Conservation (phyloP, 2,797 vertebrate species). For the Smutsia temminckii region DNA sequence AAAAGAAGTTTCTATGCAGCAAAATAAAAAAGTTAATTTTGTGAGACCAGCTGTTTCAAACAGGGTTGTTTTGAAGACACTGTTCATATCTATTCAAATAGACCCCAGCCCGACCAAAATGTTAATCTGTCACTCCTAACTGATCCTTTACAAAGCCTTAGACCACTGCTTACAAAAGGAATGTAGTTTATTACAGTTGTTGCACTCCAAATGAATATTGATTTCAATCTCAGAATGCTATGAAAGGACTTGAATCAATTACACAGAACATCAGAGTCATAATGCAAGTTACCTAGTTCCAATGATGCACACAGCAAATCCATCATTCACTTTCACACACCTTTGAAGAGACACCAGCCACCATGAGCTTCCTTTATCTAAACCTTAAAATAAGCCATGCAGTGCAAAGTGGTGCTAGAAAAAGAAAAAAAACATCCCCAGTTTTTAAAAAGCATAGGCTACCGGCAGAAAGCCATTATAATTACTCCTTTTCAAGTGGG, state of each 20-base stretch:
- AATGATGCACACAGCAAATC: conserved; percentile 83
- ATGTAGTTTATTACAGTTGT: conserved; percentile 85
- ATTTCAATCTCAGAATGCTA: conserved; percentile 86
- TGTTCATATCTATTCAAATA: conserved; percentile 74
- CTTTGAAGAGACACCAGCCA: conserved; percentile 77
- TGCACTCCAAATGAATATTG: conserved; percentile 87
- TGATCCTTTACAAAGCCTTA: conserved; percentile 78
- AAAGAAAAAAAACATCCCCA: conserved; percentile 78
- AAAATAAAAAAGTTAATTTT: conserved; percentile 66
- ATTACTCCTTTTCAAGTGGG: conserved; percentile 85
- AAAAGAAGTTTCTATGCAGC: conserved; percentile 50
- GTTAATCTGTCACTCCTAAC: conserved; percentile 78
- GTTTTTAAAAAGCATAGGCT: conserved; percentile 79
- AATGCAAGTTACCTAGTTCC: conserved; percentile 84
- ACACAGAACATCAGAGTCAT: conserved; percentile 86
- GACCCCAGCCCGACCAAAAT: conserved; percentile 68
- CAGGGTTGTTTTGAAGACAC: conserved; percentile 49
- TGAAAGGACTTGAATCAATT: conserved; percentile 87
- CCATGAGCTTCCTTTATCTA: conserved; percentile 82
- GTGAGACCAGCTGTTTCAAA: conserved; percentile 68
- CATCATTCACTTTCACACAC: conserved; percentile 83
- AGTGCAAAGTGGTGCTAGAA: conserved; percentile 81
- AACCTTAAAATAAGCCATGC: conserved; percentile 83
- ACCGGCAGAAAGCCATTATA: conserved; percentile 83
- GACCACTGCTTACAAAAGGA: conserved; percentile 82